These are phyloP conservation scores for Istiophorus platypterus DNA, from an alignment of 2,113 vertebrate genomes.

Conservation along the genomic window DNA sequence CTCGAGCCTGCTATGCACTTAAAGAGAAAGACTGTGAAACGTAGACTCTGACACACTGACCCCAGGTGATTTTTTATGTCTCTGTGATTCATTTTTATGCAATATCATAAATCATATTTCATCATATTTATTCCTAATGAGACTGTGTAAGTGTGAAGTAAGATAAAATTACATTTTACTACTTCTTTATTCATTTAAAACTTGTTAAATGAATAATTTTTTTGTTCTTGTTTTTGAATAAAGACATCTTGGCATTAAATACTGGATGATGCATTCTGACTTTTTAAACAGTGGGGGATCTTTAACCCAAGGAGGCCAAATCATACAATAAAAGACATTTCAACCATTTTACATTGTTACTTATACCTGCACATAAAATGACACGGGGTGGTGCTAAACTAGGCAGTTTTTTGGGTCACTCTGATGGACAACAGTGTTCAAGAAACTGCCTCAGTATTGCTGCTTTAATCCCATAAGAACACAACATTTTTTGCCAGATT, in stretches of 20 bases:
- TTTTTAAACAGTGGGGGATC: background rate
- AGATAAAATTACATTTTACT: background rate
- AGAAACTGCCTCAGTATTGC: slow-evolving; percentile 59
- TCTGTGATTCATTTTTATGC: background rate
- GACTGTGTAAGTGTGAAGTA: background rate
- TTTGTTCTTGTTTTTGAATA: slow-evolving; percentile 46
- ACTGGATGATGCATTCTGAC: background rate
- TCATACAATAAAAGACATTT: background rate
- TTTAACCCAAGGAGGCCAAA: background rate
- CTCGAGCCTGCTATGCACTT: background rate
- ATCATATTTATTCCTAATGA: background rate
- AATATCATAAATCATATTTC: background rate
- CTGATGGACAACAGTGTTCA: slow-evolving; percentile 53
- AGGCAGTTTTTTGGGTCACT: slow-evolving; percentile 53
- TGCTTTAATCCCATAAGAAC: slow-evolving; percentile 44
- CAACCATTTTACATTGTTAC: background rate
- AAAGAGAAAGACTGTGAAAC: background rate
- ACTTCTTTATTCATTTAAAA: background rate
- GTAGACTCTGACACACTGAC: background rate
- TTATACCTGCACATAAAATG: background rate
- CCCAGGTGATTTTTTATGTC: slow-evolving; percentile 20
- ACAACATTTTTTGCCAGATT: background rate
- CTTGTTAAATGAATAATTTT: background rate
- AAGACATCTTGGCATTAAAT: slow-evolving; percentile 29
- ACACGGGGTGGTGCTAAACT: slow-evolving; percentile 52